phyloP scores from a whole-genome alignment of 1,140 invertebrate species.

The Lepidurus arcticus region DNA sequence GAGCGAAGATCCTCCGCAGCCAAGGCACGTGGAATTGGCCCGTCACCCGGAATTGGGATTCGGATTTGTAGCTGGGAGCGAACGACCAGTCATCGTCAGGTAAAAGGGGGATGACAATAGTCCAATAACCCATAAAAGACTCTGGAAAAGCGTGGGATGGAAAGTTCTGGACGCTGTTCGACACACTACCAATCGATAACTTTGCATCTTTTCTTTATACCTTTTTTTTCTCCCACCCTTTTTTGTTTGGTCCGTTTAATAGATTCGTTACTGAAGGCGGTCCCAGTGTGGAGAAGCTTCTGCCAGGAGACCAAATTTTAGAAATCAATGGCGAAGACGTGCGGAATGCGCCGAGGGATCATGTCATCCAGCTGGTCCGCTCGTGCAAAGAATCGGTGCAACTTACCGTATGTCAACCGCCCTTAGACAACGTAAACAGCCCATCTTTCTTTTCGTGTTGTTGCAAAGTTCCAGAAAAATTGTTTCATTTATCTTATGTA shows the following conservation, averaged over 20 bases:
- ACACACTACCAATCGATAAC: background rate
- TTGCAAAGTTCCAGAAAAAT: background rate
- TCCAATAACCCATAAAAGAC: background rate
- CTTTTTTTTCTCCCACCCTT: background rate
- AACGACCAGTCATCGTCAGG: conserved; percentile 82
- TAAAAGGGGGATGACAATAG: conserved; percentile 42
- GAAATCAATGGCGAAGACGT: conserved; percentile 86
- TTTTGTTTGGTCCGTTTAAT: conserved; percentile 27
- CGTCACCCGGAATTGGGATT: conserved; percentile 73
- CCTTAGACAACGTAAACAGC: conserved; percentile 58
- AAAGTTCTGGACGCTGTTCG: background rate
- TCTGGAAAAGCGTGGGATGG: too few relatives aligned
- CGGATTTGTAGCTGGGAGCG: conserved; percentile 87
- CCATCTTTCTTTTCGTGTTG: conserved; percentile 27
- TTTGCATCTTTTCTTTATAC: background rate
- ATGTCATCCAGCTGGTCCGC: conserved; percentile 81
- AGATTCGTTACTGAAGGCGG: conserved; percentile 75
- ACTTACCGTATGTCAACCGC: conserved; percentile 75
- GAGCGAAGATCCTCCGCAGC: conserved; percentile 65
- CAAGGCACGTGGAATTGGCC: conserved; percentile 63
- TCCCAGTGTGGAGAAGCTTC: conserved; percentile 77
- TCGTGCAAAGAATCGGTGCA: conserved; percentile 68
- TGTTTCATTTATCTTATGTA: background rate
- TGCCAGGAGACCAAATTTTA: conserved; percentile 83
- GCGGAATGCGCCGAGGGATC: conserved; percentile 70